Base-by-base conservation (phyloP, 2,888 invertebrate genomes). In the Rhopalosiphum nymphaeae region DNA sequence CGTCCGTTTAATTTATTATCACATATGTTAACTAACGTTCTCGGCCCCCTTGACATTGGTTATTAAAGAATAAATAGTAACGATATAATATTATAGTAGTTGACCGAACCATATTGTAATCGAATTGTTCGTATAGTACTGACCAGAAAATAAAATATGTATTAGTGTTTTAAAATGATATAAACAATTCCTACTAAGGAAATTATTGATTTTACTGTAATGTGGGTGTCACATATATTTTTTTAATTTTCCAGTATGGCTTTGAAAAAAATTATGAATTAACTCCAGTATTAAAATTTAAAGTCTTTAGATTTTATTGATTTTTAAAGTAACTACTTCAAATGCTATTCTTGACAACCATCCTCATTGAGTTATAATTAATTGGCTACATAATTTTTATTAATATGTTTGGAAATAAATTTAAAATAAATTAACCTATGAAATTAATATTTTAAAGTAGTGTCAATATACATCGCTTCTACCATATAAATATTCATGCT, bases 1-100 rank as follows among this genome's bases (percentile, higher is more conserved):
- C 78, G 78, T 36, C 78, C 36, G 36, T 78, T 78, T 78, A 78
- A 78, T 78, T 78, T 78, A 78, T 78, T 21, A 78, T 78, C 78
- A 36, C 78, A 78, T 36, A 78, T 78, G 78, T 78, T 78, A 36
- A 36, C 21, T 36, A 78, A 78, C 78, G 78, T 78, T 78, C 36
- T 2, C 78, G 78, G 21, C 21, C 36, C 78, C 78, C 78, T 78
- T 78, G 78, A 78, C 78, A 78, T 21, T 78, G 78, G 78, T 42
- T 78, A 36, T 42, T 42, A 78, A 36, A 78, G 78, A 42, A 78
- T 78, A 78, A 78, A 13, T 78, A 36, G 36, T 78, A 78, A 78
- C 36, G 36, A 78, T 78, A 78, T 78, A 78, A 78, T 78, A 42
- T 78, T 36, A 78, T 78, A 78, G 67, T 42, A 78, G 36, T 36